phyloP scores from a whole-genome alignment of 2,113 vertebrate species.

The Ictalurus furcatus region DNA sequence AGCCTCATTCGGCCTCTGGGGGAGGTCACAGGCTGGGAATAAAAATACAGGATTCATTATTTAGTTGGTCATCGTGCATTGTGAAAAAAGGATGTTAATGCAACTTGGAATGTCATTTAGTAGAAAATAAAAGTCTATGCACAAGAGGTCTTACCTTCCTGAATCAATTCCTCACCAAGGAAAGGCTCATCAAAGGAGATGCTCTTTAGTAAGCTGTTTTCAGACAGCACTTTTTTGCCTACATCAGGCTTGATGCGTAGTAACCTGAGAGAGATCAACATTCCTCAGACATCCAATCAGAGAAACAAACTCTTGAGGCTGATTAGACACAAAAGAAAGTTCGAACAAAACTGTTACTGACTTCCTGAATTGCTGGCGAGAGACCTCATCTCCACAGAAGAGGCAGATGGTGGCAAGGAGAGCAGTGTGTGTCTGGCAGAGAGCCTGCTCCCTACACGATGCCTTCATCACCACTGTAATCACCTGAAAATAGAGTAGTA shows the following conservation, averaged over 20 bases:
- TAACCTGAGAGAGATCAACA: slow-evolving; percentile 60
- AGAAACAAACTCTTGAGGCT: not conserved
- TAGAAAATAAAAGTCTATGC: not conserved
- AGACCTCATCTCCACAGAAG: slow-evolving; percentile 92
- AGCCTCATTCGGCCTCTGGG: slow-evolving; percentile 80
- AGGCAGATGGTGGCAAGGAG: slow-evolving; percentile 81
- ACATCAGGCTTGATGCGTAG: slow-evolving; percentile 71
- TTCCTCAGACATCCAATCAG: not conserved
- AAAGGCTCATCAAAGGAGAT: slow-evolving; percentile 85
- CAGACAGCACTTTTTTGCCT: slow-evolving; percentile 74
- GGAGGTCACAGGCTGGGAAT: slow-evolving; percentile 81
- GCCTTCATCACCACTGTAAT: slow-evolving; percentile 82
- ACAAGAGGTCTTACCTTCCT: slow-evolving; percentile 65
- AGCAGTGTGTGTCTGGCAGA: slow-evolving; percentile 60
- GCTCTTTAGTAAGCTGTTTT: slow-evolving; percentile 78
- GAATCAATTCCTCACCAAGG: slow-evolving; percentile 80
- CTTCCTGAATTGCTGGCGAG: slow-evolving; percentile 89
- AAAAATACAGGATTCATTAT: not conserved
- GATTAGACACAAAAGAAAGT: not conserved
- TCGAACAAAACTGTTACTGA: slow-evolving; percentile 53
- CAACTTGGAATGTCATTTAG: not conserved
- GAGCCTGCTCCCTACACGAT: slow-evolving; percentile 65
- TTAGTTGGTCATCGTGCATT: not conserved
- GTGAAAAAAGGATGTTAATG: not conserved
- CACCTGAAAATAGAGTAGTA: slow-evolving; percentile 67